Base-by-base conservation (phyloP, 2,888 invertebrate genomes). In the Cremastinae sp. region DNA sequence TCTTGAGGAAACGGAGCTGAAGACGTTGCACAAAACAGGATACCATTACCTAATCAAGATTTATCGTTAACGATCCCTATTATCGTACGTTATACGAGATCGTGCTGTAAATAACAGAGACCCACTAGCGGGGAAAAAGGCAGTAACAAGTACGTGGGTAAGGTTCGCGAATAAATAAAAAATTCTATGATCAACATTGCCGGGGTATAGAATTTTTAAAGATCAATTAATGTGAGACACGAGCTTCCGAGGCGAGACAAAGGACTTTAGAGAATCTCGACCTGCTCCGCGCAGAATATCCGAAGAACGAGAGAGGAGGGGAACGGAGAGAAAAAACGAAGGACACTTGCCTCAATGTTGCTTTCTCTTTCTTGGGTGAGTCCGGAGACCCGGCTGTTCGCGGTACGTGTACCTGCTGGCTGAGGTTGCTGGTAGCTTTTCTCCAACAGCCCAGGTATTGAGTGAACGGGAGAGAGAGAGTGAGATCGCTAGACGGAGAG, bases 181-280 rank as follows among this genome's bases (percentile, higher is more conserved):
- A 12, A 58, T 64, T n/a, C 58, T 37, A 47, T 43, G 41, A 53
- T 64, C 61, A 56, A 10, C 37, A 37, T 41, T 22, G 28, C 35
- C 45, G 47, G 47, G 59, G 47, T 69, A 28, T 35, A 41, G 39
- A 71, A 56, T 9, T 12, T 61, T 43, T 49, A 49, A 41, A 28
- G 28, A 70, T 71, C 55, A 53, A 73, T 59, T 65, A 47, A 76
- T 28, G 68, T 16, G 39, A 61, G 47, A 45, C 64, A 41, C 43
- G 56, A 58, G 68, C 41, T 73, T 69, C 68, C 76, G 64, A 51
- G 59, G 64, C 53, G 58, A 64, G 62, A 76, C 75, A 76, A 76
- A 72, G 75, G 58, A 72, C 37, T 53, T 43, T 35, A 41, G 65
- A 39, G 66, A 68, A 43, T 68, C 56, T 51, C 51, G 5, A 28